phyloP scores from a whole-genome alignment of 2,797 vertebrate species.

The Tragelaphus eurycerus region DNA sequence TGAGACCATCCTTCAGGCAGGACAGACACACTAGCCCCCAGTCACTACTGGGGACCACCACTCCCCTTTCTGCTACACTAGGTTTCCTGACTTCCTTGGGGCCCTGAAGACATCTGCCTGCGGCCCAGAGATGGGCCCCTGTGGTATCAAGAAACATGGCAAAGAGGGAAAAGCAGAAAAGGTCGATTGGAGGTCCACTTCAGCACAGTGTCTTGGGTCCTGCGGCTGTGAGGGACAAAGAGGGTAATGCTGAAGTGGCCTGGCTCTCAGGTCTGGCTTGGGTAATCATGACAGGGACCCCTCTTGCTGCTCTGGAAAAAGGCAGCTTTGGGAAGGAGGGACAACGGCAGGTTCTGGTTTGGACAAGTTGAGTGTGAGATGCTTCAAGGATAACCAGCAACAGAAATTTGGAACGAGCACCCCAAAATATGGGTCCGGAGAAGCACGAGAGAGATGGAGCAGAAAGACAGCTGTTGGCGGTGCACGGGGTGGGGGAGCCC shows the following conservation, averaged over 20 bases:
- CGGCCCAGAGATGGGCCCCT: background rate
- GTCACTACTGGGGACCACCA: too few species aligned
- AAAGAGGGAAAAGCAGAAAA: background rate
- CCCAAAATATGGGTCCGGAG: background rate
- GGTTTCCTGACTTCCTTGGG: background rate
- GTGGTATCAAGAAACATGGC: background rate
- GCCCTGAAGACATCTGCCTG: background rate
- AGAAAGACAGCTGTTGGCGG: background rate
- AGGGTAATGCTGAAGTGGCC: accelerated
- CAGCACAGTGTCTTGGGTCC: background rate
- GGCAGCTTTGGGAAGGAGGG: background rate
- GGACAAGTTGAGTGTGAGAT: background rate
- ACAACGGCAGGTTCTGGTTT: background rate
- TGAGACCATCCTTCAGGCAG: background rate
- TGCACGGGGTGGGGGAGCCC: accelerated
- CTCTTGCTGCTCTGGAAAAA: background rate
- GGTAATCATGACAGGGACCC: too few species aligned
- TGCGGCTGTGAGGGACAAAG: background rate
- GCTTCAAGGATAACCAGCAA: background rate
- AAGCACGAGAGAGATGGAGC: background rate
- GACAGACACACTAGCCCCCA: accelerated
- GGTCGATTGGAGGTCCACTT: background rate
- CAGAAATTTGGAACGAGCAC: background rate
- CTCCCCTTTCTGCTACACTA: background rate
- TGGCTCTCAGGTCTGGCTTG: background rate